Evolutionary conservation across 2,797 vertebrate genomes (phyloP).

Genomic region (Euphonia xanthogaster): DNA sequence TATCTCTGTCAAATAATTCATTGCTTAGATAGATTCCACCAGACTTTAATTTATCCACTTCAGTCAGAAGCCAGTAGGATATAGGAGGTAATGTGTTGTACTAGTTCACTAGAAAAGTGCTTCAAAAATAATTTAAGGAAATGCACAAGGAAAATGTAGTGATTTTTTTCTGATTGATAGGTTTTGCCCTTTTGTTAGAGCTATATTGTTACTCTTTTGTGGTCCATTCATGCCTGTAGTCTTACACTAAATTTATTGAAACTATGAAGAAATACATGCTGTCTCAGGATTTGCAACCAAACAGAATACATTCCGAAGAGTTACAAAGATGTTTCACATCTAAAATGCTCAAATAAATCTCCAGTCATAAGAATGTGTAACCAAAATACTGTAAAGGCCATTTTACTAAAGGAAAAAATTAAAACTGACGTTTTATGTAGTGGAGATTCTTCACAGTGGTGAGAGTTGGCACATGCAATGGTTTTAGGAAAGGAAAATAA

Average conservation of each 20-base stretch:
- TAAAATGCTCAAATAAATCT: conserved; percentile 1
- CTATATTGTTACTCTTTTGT: background rate
- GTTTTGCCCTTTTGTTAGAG: background rate
- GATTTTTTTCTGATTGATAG: background rate
- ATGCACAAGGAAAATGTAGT: background rate
- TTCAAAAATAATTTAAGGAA: background rate
- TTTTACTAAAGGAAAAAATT: background rate
- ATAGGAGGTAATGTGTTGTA: background rate
- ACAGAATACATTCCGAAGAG: background rate
- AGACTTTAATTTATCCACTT: background rate
- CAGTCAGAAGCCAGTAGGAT: background rate
- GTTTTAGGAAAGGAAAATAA: conserved; percentile 10
- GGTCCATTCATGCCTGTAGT: background rate
- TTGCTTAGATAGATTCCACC: background rate
- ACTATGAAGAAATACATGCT: background rate
- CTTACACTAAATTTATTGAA: background rate
- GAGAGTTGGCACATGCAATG: background rate
- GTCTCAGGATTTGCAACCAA: background rate
- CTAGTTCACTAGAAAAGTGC: background rate
- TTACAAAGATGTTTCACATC: background rate
- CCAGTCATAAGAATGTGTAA: background rate
- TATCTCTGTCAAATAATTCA: background rate
- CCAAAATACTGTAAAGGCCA: background rate
- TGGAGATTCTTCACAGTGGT: background rate
- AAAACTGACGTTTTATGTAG: background rate